Conservation (phyloP, 2,797 vertebrate species). For the Valencia hispanica region DNA sequence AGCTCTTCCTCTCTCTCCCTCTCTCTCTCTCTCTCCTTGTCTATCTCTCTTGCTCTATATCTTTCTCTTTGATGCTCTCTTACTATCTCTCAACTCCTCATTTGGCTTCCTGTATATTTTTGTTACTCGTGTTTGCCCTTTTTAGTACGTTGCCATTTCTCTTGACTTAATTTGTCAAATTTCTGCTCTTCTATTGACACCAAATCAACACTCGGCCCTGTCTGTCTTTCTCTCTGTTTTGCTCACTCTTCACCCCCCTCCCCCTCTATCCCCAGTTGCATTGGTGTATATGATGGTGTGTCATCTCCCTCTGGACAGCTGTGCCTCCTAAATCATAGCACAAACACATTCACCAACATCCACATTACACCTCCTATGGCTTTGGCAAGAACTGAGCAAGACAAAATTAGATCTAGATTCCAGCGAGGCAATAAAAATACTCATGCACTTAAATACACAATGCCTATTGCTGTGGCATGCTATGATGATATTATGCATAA, state of each 20-base stretch:
- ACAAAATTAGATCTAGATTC: constrained; percentile 78
- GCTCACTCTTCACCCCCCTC: constrained; percentile 12
- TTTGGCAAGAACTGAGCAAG: constrained; percentile 79
- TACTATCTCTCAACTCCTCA: constrained; percentile 39
- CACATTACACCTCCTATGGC: constrained; percentile 68
- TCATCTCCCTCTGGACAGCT: constrained; percentile 86
- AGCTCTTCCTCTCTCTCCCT: constrained; percentile 56
- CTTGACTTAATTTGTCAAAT: constrained; percentile 24
- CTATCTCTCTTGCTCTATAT: constrained; percentile 33
- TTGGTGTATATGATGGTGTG: constrained; percentile 75
- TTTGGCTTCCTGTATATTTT: constrained; percentile 44
- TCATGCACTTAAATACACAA: constrained; percentile 33
- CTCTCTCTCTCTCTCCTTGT: constrained; percentile 36
- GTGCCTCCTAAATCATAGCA: constrained; percentile 83
- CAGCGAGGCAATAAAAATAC: constrained; percentile 52
- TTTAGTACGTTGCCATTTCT: constrained; percentile 12
- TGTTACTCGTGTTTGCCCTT: constrained; percentile 18
- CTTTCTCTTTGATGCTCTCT: constrained; percentile 23
- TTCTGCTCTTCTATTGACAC: constrained; percentile 46
- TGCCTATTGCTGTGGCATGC: constrained; percentile 70
- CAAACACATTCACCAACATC: constrained; percentile 54
- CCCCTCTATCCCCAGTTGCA: constrained; percentile 51
- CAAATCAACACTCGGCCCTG: constrained; percentile 62
- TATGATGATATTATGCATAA: constrained; percentile 75
- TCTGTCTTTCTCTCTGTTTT: constrained; percentile 27